Percentiles rank a stretch among this genome's conserved stretches.
These are phyloP conservation scores for Megalurothrips usitatus DNA, from an alignment of 2,888 invertebrate genomes.

Conservation along the genomic window DNA sequence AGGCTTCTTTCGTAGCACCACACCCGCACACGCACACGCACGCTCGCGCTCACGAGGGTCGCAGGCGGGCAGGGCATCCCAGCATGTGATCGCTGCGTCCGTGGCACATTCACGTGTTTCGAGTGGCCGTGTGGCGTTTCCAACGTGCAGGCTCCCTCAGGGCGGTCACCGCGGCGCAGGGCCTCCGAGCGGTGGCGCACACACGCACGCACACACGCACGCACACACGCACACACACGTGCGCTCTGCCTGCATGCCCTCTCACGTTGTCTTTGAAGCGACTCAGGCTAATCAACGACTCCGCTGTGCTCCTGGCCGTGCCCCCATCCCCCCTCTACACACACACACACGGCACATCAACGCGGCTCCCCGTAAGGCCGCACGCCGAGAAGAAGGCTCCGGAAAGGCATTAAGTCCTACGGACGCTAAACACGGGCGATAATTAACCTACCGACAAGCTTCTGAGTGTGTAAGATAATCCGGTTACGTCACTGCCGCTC, in stretches of 20 bases:
- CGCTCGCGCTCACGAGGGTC: too few species aligned
- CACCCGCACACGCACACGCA: too few species aligned
- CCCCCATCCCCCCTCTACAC: background rate
- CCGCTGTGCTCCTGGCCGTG: background rate
- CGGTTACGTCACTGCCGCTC: background rate
- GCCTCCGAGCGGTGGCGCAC: too few species aligned
- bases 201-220: too few species aligned
- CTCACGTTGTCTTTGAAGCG: background rate
- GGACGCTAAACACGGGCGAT: slow-evolving; percentile 20
- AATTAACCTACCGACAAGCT: slow-evolving; percentile 17
- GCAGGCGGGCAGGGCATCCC: too few species aligned
- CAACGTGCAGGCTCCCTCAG: too few species aligned
- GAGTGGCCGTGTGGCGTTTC: background rate
- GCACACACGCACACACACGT: too few species aligned
- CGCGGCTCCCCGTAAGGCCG: too few species aligned
- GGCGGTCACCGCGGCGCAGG: too few species aligned
- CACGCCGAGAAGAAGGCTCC: background rate
- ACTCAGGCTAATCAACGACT: background rate
- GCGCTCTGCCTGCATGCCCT: too few species aligned
- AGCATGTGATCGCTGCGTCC: background rate
- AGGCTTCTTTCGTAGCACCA: too few species aligned
- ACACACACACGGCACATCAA: background rate
- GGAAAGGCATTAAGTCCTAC: slow-evolving; percentile 8
- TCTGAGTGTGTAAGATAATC: background rate
- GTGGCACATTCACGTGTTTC: background rate